Base-by-base conservation (phyloP, 2,113 vertebrate species). In the Nycticryphes semicollaris region DNA sequence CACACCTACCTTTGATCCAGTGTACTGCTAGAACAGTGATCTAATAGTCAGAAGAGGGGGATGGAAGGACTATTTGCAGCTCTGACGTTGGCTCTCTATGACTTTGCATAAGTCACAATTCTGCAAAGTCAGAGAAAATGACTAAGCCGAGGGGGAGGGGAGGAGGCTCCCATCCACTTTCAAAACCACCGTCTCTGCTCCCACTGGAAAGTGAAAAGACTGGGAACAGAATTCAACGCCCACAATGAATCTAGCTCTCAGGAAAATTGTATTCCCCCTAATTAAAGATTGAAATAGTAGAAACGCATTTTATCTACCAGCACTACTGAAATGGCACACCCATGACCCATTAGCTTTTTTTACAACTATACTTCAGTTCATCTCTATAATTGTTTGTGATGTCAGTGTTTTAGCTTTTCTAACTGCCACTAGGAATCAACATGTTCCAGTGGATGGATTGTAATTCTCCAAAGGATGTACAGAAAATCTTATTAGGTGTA, bases 61-160 rank as follows among this genome's bases (percentile, higher is more conserved):
- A 60, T 37, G 64, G 86, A 91, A 64, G 69, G 86, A 72, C 79
- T 81, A 41, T 94, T 94, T 87, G 73, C 67, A 76, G 80, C 62
- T 89, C 81, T 96, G 91, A 72, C 51, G 3, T n/a, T 72, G 90
- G 13, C 39, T 86, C 56, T 74, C 76, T 62, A 19, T 95, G 92
- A 87, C 90, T 86, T 95, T 94, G 88, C 74, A 28, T 43, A 91
- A 94, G 74, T 76, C 92, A 93, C 91, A 93, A 35, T 93, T 92
- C 87, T 95, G 96, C 89, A 75, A 72, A 95, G 91, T 97, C 89
- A 93, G 95, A 91, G 91, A 89, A 96, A 95, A 87, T 84, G 6
- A 94, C 80, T 93, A 79, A 95, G 66, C 69, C 0, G 1, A 48
- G 48, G 64, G n/a, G 37, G 53, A 66, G 56, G 91, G 84, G 43